Evolutionary conservation across 2,113 vertebrate genomes (phyloP), one percentile per base, ranked within the genome.

Genomic region (Paracanthobrama guichenoti): DNA sequence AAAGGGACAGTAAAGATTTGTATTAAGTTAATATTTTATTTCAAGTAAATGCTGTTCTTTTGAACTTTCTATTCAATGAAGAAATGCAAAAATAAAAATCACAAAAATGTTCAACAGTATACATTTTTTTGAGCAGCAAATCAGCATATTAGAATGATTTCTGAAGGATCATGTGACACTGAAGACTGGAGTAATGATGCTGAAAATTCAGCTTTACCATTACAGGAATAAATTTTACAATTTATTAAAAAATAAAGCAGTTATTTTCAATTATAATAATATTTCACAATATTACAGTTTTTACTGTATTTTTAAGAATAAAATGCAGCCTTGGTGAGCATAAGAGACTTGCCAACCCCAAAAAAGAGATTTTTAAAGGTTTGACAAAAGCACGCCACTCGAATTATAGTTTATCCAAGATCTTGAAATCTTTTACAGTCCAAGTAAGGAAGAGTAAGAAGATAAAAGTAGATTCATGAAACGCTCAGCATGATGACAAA

Each of bases 391-490:
- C 57, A 62, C 42, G n/a, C 1, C 57, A 20, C 35, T 62, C 8
- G 8, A 28, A 62, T 74, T 75, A 39, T 18, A 16, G 57, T 48
- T 24, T 46, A 73, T 55, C 67, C 18, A 53, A 76, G 66, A 55
- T 26, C 60, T 13, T 55, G 22, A 66, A 55, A 39, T 76, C 44
- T 39, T 64, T 48, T 73, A 73, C 24, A 53, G 46, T 28, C 26
- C 53, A 31, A 53, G 73, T 53, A 75, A 53, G 73, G 48, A 42
- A 69, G n/a, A 78, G 28, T 71, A 39, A 71, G 79, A 82, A 82
- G 48, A 66, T 50, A 82, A 75, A 73, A 28, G 62, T 26, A 44
- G 44, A 55, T 80, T 74, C 72, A 50, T 24, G 22, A 81, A 53
- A 35, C n/a, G 14, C 31, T 87, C 67, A 60, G 48, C 8, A 35